phyloP scores from a whole-genome alignment of 1,140 invertebrate species.

The Ceratina calcarata region DNA sequence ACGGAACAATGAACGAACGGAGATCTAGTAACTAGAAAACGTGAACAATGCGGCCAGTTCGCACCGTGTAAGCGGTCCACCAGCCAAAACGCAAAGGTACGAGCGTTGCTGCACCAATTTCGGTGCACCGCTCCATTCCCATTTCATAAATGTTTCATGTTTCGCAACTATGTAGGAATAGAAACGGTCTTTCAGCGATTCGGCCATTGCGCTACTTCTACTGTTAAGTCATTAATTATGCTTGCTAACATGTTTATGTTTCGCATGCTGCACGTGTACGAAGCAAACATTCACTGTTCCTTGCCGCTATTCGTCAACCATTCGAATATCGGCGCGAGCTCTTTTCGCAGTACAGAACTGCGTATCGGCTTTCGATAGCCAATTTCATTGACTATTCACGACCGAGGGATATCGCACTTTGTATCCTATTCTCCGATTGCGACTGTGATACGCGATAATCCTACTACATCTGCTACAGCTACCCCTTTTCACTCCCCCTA shows the following conservation, averaged over 20 bases:
- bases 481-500: background rate
- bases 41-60: conserved; percentile 19
- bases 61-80: conserved; percentile 16
- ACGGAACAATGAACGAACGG: conserved; percentile 36
- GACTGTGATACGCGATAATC: conserved; percentile 31
- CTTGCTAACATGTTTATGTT: too few species aligned
- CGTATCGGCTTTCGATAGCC: conserved; percentile 54
- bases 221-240: too few species aligned
- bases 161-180: background rate
- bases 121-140: background rate
- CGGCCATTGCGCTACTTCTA: too few species aligned
- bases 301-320: background rate
- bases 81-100: conserved; percentile 28
- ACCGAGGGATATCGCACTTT: conserved; percentile 15
- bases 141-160: background rate
- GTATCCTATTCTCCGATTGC: background rate
- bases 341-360: conserved; percentile 4
- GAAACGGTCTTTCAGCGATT: too few species aligned
- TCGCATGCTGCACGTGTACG: too few species aligned
- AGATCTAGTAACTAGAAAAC: conserved; percentile 14
- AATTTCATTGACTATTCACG: conserved; percentile 43
- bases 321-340: background rate
- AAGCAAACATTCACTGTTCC: too few species aligned
- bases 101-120: background rate
- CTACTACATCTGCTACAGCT: background rate